Evolutionary conservation across 2,888 invertebrate species (phyloP).

Genomic region (Athrips mouffetella): DNA sequence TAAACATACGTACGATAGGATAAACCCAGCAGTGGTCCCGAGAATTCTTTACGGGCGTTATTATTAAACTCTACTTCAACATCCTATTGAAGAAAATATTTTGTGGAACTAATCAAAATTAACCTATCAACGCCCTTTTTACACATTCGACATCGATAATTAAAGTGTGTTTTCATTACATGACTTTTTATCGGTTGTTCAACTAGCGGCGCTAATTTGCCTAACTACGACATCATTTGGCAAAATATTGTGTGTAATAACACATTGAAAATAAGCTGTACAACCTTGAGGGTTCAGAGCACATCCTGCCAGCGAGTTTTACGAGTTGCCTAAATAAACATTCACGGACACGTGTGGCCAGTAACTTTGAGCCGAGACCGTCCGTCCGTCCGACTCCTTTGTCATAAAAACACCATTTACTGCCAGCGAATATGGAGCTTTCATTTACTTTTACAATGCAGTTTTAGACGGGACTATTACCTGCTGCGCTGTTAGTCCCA

Average conservation of each 20-base stretch:
- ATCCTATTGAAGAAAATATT: background rate
- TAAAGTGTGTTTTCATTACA: background rate
- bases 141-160: slow-evolving; percentile 1
- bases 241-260: slow-evolving; percentile 28
- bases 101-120: background rate
- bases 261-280: slow-evolving; percentile 49
- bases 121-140: background rate
- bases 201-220: slow-evolving; percentile 10
- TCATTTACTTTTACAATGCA: slow-evolving; percentile 48
- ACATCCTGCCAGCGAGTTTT: slow-evolving; percentile 69
- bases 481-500: slow-evolving; percentile 59
- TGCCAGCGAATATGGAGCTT: slow-evolving; percentile 54
- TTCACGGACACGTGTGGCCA: slow-evolving; percentile 59
- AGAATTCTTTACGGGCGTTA: background rate
- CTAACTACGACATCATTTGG: slow-evolving; percentile 21
- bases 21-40: background rate
- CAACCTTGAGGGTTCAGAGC: slow-evolving; percentile 73
- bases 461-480: slow-evolving; percentile 41
- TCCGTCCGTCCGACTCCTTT: slow-evolving; percentile 31
- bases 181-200: slow-evolving; percentile 8
- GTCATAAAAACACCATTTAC: slow-evolving; percentile 56
- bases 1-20: background rate
- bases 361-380: slow-evolving; percentile 24
- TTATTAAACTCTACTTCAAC: background rate
- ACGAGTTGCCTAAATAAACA: slow-evolving; percentile 74